Evolutionary conservation across 2,888 invertebrate species (phyloP), one percentile per base, ranked within the genome.

Genomic region (Netelia virgata): DNA sequence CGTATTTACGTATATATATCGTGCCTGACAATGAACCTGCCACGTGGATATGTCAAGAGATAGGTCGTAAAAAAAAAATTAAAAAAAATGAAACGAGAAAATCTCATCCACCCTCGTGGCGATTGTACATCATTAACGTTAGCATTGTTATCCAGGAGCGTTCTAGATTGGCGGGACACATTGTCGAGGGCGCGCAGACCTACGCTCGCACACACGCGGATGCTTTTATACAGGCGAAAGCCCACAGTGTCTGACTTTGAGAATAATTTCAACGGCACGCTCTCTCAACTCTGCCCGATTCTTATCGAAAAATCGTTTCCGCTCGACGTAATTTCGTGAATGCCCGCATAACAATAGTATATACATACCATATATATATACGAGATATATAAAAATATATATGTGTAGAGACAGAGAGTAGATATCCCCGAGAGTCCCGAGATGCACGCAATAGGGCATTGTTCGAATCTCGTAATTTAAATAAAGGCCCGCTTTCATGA

Each of bases 221-320:
- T n/a, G 1, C 28, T 18, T 20, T 47, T 10, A 28, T 55, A 47
- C n/a, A 5, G 64, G 61, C n/a, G 23, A n/a, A 53, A 53, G 28
- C 8, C 11, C 55, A 18, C 20, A 53, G 63, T 72, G 55, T 47
- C 28, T 70, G 28, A 18, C n/a, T 70, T 53, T 61, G 61, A 36
- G 57, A 36, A 70, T 70, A 70, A 78, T 78, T 63, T 23, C 28
- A 28, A 61, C 50, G 16, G 36, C 77, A 70, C 77, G 69, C 61
- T 77, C 69, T 23, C 59, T 59, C 57, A 41, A 43, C 59, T 61
- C 28, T n/a, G 36, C 47, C 36, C 50, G 77, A 78, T 78, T 47
- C 77, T 70, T 78, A 78, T 78, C 77, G 69, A 55, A 61, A 78
- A 78, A 78, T 78, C 77, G 69, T 69, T 78, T 78, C 69, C 77